These are phyloP conservation scores for Meiosimyza platycephala DNA, from an alignment of 2,888 invertebrate species.

Conservation along the genomic window DNA sequence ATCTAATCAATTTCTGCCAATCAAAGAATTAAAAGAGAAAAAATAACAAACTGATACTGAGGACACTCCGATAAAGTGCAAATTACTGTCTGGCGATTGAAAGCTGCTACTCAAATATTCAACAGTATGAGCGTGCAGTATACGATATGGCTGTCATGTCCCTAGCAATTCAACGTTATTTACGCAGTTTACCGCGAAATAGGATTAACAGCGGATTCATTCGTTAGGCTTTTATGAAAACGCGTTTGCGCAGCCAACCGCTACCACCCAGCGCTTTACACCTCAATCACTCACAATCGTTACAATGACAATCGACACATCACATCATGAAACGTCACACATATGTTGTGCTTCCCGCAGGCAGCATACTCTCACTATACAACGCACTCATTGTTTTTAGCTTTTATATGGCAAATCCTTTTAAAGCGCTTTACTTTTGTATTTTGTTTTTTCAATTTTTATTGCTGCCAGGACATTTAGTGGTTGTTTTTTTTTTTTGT, in stretches of 20 bases:
- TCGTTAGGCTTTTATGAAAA: constrained; percentile 45
- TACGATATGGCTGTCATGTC: too few species aligned
- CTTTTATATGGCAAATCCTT: constrained; percentile 23
- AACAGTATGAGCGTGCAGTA: too few species aligned
- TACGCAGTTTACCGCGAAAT: constrained; percentile 64
- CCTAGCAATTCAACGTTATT: constrained; percentile 45
- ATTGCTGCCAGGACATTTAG: background rate
- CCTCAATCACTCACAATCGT: too few species aligned
- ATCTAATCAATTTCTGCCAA: too few species aligned
- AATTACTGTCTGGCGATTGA: too few species aligned
- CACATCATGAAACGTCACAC: background rate
- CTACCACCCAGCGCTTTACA: background rate
- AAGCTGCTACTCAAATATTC: too few species aligned
- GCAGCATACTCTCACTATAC: background rate
- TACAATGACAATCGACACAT: too few species aligned
- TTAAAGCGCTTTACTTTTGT: constrained; percentile 20
- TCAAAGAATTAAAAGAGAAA: too few species aligned
- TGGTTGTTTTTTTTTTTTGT: background rate
- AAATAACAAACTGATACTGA: too few species aligned
- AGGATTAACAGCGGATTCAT: constrained; percentile 55
- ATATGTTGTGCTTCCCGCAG: constrained; percentile 25
- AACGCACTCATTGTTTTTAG: constrained; percentile 14
- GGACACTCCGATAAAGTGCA: too few species aligned
- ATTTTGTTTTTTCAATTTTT: constrained; percentile 2
- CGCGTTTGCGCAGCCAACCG: background rate